Evolutionary conservation across 2,888 invertebrate species (phyloP).

Genomic region (Drosophila quasianomalipes): DNA sequence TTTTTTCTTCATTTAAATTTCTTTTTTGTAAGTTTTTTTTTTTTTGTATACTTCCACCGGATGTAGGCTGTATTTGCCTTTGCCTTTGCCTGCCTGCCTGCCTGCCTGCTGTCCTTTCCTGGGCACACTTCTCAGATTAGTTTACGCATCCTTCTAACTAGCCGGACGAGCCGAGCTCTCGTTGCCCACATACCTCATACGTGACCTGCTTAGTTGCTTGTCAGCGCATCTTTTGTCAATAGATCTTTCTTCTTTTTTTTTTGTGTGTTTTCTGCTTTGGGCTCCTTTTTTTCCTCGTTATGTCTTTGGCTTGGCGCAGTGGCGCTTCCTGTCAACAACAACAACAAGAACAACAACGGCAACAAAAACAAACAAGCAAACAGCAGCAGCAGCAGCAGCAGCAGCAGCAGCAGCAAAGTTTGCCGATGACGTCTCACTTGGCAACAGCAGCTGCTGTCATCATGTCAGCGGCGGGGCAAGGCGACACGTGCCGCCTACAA

Average conservation of each 20-base stretch:
- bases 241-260: constrained; percentile 48
- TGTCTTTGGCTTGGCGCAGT: constrained; percentile 69
- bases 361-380: constrained; percentile 19
- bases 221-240: constrained; percentile 68
- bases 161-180: constrained; percentile 7
- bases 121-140: constrained; percentile 81
- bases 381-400: constrained; percentile 34
- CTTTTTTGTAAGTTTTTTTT: constrained; percentile 29
- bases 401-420: constrained; percentile 27
- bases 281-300: constrained; percentile 27
- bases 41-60: constrained; percentile 60
- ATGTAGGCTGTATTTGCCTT: constrained; percentile 77
- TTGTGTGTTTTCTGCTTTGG: constrained; percentile 10
- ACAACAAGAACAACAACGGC: constrained; percentile 30
- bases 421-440: constrained; percentile 63
- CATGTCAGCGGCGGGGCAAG: constrained; percentile 17
- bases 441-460: constrained; percentile 64
- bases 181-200: not conserved
- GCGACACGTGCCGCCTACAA: constrained; percentile 72
- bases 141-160: constrained; percentile 66
- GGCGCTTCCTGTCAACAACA: constrained; percentile 71
- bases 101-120: constrained; percentile 50
- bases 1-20: constrained; percentile 46
- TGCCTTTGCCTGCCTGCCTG: constrained; percentile 37
- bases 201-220: constrained; percentile 25